Evolutionary conservation across 2,888 invertebrate species (phyloP).

Genomic region (Spodoptera exigua): DNA sequence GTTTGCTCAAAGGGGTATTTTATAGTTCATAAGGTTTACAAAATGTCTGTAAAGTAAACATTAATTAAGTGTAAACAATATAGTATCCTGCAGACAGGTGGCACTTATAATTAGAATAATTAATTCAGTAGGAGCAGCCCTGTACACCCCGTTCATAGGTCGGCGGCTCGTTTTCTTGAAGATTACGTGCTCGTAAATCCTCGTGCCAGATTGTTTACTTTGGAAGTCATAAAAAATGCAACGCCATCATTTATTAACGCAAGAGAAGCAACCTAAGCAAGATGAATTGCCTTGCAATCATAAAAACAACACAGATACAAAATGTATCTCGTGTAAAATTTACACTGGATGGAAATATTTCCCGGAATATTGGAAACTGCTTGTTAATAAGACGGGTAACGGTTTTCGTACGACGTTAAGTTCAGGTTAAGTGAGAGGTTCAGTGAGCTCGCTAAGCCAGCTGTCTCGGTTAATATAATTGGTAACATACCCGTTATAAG

Average conservation of each 20-base stretch:
- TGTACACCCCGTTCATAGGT: constrained; percentile 17
- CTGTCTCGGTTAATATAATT: constrained; percentile 40
- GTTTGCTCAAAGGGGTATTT: constrained; percentile 21
- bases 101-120: constrained; percentile 65
- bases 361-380: constrained; percentile 23
- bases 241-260: constrained; percentile 55
- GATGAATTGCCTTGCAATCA: constrained; percentile 16
- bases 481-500: constrained; percentile 12
- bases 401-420: constrained; percentile 26
- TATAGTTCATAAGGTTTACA: constrained; percentile 43
- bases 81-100: constrained; percentile 56
- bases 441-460: constrained; percentile 24
- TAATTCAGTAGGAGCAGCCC: constrained; percentile 58
- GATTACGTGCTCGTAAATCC: constrained; percentile 71
- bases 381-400: constrained; percentile 44
- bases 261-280: constrained; percentile 30
- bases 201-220: constrained; percentile 69
- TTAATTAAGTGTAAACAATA: constrained; percentile 64
- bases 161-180: constrained; percentile 60
- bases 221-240: constrained; percentile 71
- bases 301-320: constrained; percentile 12
- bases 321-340: constrained; percentile 9
- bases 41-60: constrained; percentile 40
- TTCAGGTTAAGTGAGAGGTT: constrained; percentile 35
- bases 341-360: constrained; percentile 10